Conservation (phyloP, 2,113 vertebrate species). For the Xyrauchen texanus region DNA sequence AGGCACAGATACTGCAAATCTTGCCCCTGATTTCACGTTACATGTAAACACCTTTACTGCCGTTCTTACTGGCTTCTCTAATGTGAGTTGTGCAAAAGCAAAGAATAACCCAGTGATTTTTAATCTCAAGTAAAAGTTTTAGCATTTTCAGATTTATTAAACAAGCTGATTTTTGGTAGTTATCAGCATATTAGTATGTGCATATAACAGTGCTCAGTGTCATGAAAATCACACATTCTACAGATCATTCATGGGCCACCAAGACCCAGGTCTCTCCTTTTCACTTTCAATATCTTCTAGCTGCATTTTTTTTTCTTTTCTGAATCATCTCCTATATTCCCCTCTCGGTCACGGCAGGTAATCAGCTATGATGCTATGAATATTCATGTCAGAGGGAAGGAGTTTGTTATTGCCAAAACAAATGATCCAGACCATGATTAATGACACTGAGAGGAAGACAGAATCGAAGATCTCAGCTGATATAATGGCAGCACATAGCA, state of each 20-base stretch:
- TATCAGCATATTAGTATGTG: too few species aligned
- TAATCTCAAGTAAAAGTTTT: too few species aligned
- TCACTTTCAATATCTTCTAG: background rate
- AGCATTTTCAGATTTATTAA: too few species aligned
- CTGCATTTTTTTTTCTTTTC: background rate
- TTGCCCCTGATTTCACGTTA: background rate
- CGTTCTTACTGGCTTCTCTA: too few species aligned
- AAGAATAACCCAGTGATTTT: too few species aligned
- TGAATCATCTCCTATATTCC: background rate
- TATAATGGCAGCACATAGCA: background rate
- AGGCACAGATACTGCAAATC: too few species aligned
- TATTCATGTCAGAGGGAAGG: background rate
- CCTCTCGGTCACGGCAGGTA: background rate
- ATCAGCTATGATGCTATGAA: constrained; percentile 10
- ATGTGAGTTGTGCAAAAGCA: too few species aligned
- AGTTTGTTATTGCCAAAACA: constrained; percentile 22
- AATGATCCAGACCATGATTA: constrained; percentile 2
- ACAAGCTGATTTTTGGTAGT: too few species aligned
- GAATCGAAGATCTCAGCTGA: background rate
- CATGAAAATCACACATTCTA: background rate
- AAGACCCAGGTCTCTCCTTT: background rate
- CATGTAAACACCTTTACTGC: background rate
- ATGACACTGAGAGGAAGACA: constrained; percentile 1
- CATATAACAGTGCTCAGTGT: too few species aligned
- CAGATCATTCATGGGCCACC: background rate